Conservation (phyloP, 2,888 invertebrate genomes). For the Patella pellucida region DNA sequence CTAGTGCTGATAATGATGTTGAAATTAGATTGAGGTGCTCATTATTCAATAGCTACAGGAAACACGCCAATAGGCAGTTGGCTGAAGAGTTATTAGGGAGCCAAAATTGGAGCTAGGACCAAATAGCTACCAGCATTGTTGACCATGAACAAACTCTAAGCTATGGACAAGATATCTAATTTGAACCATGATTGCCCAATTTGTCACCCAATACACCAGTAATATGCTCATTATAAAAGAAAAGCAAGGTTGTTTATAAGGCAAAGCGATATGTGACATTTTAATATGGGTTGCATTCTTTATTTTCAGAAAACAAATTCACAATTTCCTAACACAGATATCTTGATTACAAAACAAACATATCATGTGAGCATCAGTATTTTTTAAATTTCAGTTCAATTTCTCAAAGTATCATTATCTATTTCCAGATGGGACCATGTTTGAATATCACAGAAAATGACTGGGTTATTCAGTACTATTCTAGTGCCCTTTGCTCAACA, state of each 20-base stretch:
- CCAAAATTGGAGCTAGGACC: constrained; percentile 7
- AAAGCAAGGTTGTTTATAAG: neutral
- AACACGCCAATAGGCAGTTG: neutral
- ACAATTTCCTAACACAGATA: too few species aligned
- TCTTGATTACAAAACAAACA: too few species aligned
- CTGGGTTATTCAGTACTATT: too few species aligned
- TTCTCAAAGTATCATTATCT: too few species aligned
- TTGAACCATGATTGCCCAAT: constrained; percentile 7
- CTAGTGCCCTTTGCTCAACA: too few species aligned
- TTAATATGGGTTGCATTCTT: neutral
- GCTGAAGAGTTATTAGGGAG: constrained; percentile 10
- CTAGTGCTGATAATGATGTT: constrained; percentile 6
- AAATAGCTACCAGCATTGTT: constrained; percentile 1
- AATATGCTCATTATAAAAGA: constrained; percentile 7
- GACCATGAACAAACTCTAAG: neutral
- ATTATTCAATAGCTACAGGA: constrained; percentile 4
- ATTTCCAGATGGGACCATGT: too few species aligned
- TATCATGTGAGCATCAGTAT: too few species aligned
- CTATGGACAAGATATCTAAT: constrained; percentile 4
- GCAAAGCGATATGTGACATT: neutral
- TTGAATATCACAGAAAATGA: too few species aligned
- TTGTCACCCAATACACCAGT: neutral
- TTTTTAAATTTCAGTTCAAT: too few species aligned
- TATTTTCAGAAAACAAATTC: neutral
- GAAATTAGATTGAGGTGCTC: constrained; percentile 7